Percentiles rank a stretch among this genome's conserved stretches.
Evolutionary conservation across 2,888 invertebrate genomes (phyloP).

Genomic region (Apomyelois bistriatella): DNA sequence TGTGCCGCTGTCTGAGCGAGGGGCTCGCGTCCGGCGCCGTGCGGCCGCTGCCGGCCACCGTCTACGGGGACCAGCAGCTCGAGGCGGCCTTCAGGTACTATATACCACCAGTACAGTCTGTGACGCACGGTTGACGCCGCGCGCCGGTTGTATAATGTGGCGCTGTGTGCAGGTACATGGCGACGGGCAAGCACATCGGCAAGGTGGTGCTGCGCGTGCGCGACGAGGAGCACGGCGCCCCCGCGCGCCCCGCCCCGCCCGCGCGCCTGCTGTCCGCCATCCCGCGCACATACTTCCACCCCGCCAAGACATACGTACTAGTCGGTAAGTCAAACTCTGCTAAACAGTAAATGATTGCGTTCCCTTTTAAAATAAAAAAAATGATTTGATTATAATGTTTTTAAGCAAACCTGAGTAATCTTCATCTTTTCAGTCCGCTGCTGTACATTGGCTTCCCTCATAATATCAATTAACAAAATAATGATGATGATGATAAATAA

Average conservation of each 20-base stretch:
- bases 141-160: background rate
- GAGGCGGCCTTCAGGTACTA: slow-evolving; percentile 92
- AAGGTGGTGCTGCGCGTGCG: slow-evolving; percentile 96
- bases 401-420: too few species aligned
- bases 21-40: slow-evolving; percentile 95
- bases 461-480: too few species aligned
- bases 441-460: too few species aligned
- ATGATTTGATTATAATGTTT: too few species aligned
- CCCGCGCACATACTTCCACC: slow-evolving; percentile 91
- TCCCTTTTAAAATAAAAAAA: too few species aligned
- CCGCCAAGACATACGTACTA: slow-evolving; percentile 86
- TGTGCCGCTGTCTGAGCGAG: slow-evolving; percentile 88
- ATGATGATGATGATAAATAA: too few species aligned
- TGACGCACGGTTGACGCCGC: background rate
- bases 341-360: too few species aligned
- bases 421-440: too few species aligned
- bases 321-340: slow-evolving; percentile 77
- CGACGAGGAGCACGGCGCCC: slow-evolving; percentile 83
- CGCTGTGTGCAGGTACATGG: slow-evolving; percentile 85
- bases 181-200: slow-evolving; percentile 98
- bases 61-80: slow-evolving; percentile 91
- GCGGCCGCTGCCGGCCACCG: slow-evolving; percentile 91
- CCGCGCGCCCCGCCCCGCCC: slow-evolving; percentile 60
- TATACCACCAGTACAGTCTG: background rate
- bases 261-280: slow-evolving; percentile 86